These are phyloP conservation scores for Esperia sulphurella DNA, from an alignment of 2,888 invertebrate genomes.

Conservation along the genomic window DNA sequence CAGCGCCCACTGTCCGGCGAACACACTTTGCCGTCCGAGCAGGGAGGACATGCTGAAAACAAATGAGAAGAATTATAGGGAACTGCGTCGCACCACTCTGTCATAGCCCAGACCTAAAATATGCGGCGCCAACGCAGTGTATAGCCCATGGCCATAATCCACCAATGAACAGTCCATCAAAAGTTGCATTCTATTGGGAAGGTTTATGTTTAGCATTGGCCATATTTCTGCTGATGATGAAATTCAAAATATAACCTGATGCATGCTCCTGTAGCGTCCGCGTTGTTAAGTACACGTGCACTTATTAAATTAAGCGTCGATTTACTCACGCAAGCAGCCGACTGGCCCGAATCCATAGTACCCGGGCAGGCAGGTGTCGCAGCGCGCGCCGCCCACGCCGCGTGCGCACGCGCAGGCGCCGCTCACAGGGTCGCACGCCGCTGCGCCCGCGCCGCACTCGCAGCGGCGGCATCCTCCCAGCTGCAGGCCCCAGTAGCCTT, in stretches of 20 bases:
- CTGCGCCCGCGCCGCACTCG: conserved; percentile 85
- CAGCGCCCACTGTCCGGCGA: conserved; percentile 94
- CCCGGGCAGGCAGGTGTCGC: conserved; percentile 86
- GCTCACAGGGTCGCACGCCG: conserved; percentile 85
- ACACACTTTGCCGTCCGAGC: conserved; percentile 92
- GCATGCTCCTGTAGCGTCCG: too few species aligned
- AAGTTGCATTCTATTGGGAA: too few species aligned
- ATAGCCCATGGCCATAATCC: too few species aligned
- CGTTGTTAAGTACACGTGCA: too few species aligned
- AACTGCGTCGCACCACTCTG: too few species aligned
- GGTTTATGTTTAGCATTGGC: too few species aligned
- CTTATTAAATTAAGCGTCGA: not conserved
- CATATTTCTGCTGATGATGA: too few species aligned
- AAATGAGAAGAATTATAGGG: too few species aligned
- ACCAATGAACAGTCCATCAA: too few species aligned
- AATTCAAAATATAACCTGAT: too few species aligned
- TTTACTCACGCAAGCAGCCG: conserved; percentile 86
- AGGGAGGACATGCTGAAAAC: conserved; percentile 85
- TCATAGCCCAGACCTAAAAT: too few species aligned
- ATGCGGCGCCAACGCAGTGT: too few species aligned
- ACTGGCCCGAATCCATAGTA: conserved; percentile 87
- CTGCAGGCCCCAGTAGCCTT: conserved; percentile 88
- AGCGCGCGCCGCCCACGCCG: conserved; percentile 86
- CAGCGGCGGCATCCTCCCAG: conserved; percentile 90
- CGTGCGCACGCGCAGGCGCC: conserved; percentile 89